Evolutionary conservation across 2,797 vertebrate species (phyloP), one percentile per base, ranked within the genome.

Genomic region (Urophycis tenuis): DNA sequence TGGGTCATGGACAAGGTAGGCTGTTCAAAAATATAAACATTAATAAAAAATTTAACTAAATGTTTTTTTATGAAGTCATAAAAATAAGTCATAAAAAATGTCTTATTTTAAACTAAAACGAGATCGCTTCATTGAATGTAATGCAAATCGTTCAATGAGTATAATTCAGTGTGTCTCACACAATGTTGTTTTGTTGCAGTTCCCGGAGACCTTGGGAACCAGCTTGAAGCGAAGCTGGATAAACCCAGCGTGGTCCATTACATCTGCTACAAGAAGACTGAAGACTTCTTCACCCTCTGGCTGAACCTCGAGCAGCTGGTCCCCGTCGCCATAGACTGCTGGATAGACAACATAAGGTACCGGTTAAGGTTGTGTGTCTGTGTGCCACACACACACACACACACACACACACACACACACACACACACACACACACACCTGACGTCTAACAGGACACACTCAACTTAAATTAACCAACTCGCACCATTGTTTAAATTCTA

Each of bases 261-360:
- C 81, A 91, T 99, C 84, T 99, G 98, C 87, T 96, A 94, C 74
- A 98, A 97, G 94, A 98, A 94, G 91, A 99, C 97, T 0, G 92
- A 95, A 6, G 83, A 89, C 86, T 99, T 95, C 88, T 99, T 98
- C 90, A 99, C 97, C 0, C 91, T 99, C 14, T 99, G 98, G 98
- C 93, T 99, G 80, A 99, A 99, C 89, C 90, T 98, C 60, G 97
- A 99, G 86, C 93, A 96, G 84, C 93, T 99, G 83, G 90, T 99
- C 41, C 98, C 98, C 0, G 87, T 97, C 14, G 94, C 96, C 87
- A 99, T 99, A 78, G 98, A 99, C 90, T 99, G 98, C 85, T 99
- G 98, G 98, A 96, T 99, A 67, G 98, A 99, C 91, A 99, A 99
- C 84, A 98, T 99, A 84, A 95, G 97, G 98, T 98, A 87, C 3